phyloP scores from a whole-genome alignment of 2,888 invertebrate species.

The Euproctis similis region DNA sequence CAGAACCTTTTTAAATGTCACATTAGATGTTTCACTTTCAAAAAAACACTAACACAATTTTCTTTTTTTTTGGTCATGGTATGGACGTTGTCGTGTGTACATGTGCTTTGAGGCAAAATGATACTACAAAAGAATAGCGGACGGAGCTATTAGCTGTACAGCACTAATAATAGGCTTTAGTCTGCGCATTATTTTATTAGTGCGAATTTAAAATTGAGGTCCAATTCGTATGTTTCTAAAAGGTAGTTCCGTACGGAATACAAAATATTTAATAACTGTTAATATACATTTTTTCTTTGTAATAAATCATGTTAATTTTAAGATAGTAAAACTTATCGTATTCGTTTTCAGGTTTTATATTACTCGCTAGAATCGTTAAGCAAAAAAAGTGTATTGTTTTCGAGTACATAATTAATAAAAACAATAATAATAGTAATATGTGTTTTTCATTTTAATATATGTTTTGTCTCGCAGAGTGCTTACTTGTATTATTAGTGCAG shows the following conservation, averaged over 20 bases:
- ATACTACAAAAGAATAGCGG: slow-evolving; percentile 25
- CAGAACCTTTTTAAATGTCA: too few relatives aligned
- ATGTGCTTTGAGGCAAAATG: too few relatives aligned
- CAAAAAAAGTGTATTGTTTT: slow-evolving; percentile 69
- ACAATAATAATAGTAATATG: slow-evolving; percentile 43
- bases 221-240: slow-evolving; percentile 70
- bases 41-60: too few relatives aligned
- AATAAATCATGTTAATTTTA: slow-evolving; percentile 68
- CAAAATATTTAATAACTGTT: slow-evolving; percentile 31
- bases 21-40: too few relatives aligned
- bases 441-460: slow-evolving; percentile 32
- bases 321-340: slow-evolving; percentile 57
- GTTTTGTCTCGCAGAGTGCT: slow-evolving; percentile 18
- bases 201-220: slow-evolving; percentile 69
- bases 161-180: slow-evolving; percentile 27
- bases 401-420: slow-evolving; percentile 64
- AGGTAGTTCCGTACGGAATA: slow-evolving; percentile 52
- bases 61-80: too few relatives aligned
- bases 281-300: slow-evolving; percentile 52
- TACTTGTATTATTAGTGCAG: slow-evolving; percentile 36
- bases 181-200: slow-evolving; percentile 50
- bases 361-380: slow-evolving; percentile 71
- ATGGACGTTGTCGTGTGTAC: too few relatives aligned
- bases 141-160: slow-evolving; percentile 28
- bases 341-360: slow-evolving; percentile 62